Evolutionary conservation across 2,888 invertebrate genomes (phyloP).

Genomic region (Orchesellides sinensis): DNA sequence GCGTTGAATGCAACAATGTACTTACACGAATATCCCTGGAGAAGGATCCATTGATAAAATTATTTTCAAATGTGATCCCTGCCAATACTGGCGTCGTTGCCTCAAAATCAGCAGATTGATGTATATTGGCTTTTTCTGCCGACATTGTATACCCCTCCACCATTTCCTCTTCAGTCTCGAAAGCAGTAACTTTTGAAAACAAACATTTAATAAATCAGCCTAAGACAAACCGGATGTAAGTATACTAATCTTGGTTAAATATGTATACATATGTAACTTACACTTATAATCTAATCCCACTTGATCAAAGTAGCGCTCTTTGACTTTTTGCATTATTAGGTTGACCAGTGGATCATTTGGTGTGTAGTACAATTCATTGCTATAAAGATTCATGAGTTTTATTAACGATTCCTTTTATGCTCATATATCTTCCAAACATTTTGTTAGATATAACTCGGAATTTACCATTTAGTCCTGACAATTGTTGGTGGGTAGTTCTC

Average conservation of each 20-base stretch:
- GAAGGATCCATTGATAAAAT: constrained; percentile 55
- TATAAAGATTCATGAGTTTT: constrained; percentile 28
- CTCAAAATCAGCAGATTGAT: constrained; percentile 60
- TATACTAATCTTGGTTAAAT: neutral
- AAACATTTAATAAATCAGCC: neutral
- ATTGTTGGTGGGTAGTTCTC: constrained; percentile 65
- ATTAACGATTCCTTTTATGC: too few species aligned
- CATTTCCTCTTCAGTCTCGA: constrained; percentile 70
- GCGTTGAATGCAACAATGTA: too few species aligned
- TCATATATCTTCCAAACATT: too few species aligned
- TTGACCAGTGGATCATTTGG: constrained; percentile 70
- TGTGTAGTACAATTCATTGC: constrained; percentile 73
- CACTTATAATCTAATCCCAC: constrained; percentile 69
- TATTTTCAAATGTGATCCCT: constrained; percentile 70
- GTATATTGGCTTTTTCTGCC: constrained; percentile 41
- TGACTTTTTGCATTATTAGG: constrained; percentile 71
- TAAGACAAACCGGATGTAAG: neutral
- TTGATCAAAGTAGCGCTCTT: constrained; percentile 67
- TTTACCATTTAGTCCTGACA: constrained; percentile 68
- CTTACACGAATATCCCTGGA: constrained; percentile 67
- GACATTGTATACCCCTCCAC: constrained; percentile 63
- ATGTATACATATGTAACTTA: constrained; percentile 40
- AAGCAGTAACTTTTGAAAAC: constrained; percentile 65
- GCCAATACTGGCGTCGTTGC: constrained; percentile 69
- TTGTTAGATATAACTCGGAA: constrained; percentile 9